Evolutionary conservation across 1,140 invertebrate genomes (phyloP).

Genomic region (Formica selysi): DNA sequence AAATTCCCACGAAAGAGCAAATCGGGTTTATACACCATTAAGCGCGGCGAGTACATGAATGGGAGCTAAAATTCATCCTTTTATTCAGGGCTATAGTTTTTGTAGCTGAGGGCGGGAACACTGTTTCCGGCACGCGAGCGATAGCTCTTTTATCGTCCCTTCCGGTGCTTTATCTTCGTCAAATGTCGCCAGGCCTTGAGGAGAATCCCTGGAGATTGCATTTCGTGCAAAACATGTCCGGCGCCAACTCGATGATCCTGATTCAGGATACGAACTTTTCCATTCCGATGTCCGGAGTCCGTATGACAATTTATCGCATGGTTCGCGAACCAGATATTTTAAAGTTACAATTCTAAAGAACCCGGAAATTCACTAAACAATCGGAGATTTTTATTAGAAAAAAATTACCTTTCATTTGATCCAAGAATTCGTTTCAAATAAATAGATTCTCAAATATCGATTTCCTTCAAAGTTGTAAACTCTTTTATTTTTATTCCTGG

Average conservation of each 20-base stretch:
- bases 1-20: background rate
- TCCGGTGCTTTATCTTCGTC: conserved; percentile 66
- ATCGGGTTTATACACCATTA: conserved; percentile 10
- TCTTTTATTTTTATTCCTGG: conserved; percentile 1
- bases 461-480: background rate
- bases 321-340: background rate
- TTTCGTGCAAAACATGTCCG: conserved; percentile 49
- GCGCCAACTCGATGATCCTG: conserved; percentile 44
- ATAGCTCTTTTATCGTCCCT: conserved; percentile 66
- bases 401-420: background rate
- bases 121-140: conserved; percentile 58
- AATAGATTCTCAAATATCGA: background rate
- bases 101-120: conserved; percentile 62
- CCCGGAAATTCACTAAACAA: background rate
- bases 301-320: conserved; percentile 3
- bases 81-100: conserved; percentile 31
- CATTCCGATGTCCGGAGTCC: too few relatives aligned
- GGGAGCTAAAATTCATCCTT: conserved; percentile 18
- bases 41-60: conserved; percentile 47
- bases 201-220: conserved; percentile 68
- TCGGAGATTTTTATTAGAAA: background rate
- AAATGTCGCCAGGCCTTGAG: conserved; percentile 67
- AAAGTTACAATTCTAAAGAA: background rate
- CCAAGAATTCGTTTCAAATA: background rate
- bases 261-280: conserved; percentile 31